Evolutionary conservation across 2,113 vertebrate genomes (phyloP).

Genomic region (Cynopterus brachyotis): DNA sequence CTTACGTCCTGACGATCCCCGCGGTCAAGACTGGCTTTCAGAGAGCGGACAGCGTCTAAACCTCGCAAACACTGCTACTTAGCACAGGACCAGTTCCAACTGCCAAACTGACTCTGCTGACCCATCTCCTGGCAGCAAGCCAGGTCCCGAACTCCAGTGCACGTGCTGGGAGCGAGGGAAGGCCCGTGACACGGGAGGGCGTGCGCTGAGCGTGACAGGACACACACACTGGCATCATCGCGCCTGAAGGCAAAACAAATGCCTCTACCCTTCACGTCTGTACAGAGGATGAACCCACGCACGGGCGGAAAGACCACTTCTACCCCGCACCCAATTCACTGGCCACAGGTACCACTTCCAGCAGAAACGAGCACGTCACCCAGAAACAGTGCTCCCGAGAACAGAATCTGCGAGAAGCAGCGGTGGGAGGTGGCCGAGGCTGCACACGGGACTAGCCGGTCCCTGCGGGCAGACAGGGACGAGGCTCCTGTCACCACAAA

Average conservation of each 20-base stretch:
- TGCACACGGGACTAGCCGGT: neutral
- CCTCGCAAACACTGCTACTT: neutral
- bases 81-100: fast-evolving
- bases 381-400: neutral
- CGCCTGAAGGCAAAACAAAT: neutral
- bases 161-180: fast-evolving
- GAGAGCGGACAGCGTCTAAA: neutral
- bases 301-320: neutral
- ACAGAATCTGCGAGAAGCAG: neutral
- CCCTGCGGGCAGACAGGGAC: neutral
- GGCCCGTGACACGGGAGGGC: no score
- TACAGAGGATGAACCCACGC: neutral
- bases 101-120: neutral
- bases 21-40: neutral
- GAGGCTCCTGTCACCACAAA: neutral
- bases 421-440: neutral
- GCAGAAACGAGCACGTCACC: neutral
- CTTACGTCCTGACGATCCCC: no score
- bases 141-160: fast-evolving
- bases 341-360: neutral
- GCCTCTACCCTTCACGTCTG: neutral
- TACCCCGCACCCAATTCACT: neutral
- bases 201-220: fast-evolving
- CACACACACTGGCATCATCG: neutral
- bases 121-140: no score